phyloP scores from a whole-genome alignment of 2,797 vertebrate genomes.

The Danionella dracula region DNA sequence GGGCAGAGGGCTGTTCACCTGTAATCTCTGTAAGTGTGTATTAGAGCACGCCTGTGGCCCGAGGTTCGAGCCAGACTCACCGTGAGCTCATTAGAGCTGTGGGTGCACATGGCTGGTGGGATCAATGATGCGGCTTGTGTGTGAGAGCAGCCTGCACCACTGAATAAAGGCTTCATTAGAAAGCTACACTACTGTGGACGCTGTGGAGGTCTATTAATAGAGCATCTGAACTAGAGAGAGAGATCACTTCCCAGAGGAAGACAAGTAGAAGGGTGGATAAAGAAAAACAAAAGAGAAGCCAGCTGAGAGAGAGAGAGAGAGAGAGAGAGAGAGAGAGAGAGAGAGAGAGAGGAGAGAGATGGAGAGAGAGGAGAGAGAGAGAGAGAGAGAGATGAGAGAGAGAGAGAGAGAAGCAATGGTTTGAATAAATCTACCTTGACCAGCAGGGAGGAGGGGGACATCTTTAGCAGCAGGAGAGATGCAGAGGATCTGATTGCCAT shows the following conservation, averaged over 20 bases:
- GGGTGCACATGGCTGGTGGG: conserved; percentile 9
- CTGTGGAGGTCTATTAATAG: conserved; percentile 41
- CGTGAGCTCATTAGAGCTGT: conserved; percentile 39
- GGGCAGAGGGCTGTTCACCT: conserved; percentile 43
- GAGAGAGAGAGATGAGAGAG: too few relatives aligned
- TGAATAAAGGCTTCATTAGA: conserved; percentile 40
- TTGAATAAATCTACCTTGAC: conserved; percentile 76
- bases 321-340: too few relatives aligned
- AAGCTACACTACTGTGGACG: conserved; percentile 21
- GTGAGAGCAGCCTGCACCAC: conserved; percentile 19
- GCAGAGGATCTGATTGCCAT: conserved; percentile 86
- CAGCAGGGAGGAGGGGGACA: conserved; percentile 85
- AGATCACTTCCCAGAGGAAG: conserved; percentile 32
- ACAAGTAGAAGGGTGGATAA: not conserved
- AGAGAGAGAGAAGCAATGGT: not conserved
- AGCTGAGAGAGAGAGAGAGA: not conserved
- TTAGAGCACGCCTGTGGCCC: conserved; percentile 49
- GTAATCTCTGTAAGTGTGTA: conserved; percentile 55
- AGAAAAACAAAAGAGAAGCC: not conserved
- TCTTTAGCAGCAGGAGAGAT: conserved; percentile 86
- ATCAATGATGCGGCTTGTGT: conserved; percentile 31
- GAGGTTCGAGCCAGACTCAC: conserved; percentile 48
- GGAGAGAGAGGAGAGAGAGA: too few relatives aligned
- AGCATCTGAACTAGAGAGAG: conserved; percentile 33
- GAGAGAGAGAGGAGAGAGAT: too few relatives aligned